phyloP scores from a whole-genome alignment of 2,888 invertebrate genomes.

The Parnassius apollo region DNA sequence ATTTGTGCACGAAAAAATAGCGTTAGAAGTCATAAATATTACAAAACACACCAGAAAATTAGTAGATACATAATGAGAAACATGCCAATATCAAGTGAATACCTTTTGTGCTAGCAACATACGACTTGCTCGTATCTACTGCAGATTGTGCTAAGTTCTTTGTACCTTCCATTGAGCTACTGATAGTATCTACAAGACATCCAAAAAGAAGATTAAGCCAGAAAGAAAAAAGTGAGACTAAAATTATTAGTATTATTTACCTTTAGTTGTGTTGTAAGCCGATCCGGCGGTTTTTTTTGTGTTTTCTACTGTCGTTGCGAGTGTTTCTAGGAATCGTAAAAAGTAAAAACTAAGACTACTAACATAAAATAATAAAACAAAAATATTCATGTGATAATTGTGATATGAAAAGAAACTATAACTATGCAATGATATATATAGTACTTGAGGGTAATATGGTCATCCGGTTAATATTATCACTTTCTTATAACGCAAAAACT shows the following conservation, averaged over 20 bases:
- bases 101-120: constrained; percentile 53
- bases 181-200: constrained; percentile 51
- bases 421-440: too few species aligned
- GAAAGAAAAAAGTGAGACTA: constrained; percentile 11
- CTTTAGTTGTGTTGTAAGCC: constrained; percentile 68
- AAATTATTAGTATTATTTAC: constrained; percentile 40
- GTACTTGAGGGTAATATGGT: too few species aligned
- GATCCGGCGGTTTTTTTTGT: constrained; percentile 73
- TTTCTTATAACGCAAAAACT: too few species aligned
- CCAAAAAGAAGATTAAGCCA: constrained; percentile 17
- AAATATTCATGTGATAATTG: background rate
- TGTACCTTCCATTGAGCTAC: constrained; percentile 51
- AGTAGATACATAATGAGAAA: too few species aligned
- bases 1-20: too few species aligned
- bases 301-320: constrained; percentile 65
- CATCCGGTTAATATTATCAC: too few species aligned
- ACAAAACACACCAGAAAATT: too few species aligned
- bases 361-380: constrained; percentile 24
- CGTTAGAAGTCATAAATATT: too few species aligned
- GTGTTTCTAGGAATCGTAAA: constrained; percentile 52
- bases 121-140: constrained; percentile 51
- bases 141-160: constrained; percentile 49
- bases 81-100: constrained; percentile 26
- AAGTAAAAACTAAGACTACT: constrained; percentile 17
- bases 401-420: constrained; percentile 10